A percentile compares a stretch with the other conserved stretches of the same genome.
These are phyloP conservation scores for Eulemur rubriventer DNA, from an alignment of 2,797 vertebrate genomes.

Conservation along the genomic window DNA sequence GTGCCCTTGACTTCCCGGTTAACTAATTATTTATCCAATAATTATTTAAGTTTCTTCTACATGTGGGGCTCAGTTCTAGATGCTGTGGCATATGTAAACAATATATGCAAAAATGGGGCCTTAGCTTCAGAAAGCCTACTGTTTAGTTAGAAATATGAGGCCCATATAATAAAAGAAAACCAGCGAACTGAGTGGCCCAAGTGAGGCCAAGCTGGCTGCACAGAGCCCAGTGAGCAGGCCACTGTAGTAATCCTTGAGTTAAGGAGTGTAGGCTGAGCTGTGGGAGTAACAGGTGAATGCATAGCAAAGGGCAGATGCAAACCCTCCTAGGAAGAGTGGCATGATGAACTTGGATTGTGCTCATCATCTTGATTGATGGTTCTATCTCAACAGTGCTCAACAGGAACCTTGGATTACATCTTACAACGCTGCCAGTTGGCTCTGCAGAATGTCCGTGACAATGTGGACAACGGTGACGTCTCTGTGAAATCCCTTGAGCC, in stretches of 20 bases:
- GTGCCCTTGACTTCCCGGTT: not conserved
- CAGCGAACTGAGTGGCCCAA: not conserved
- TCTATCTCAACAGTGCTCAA: constrained; percentile 89
- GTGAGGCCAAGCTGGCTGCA: not conserved
- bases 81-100: not conserved
- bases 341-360: not conserved
- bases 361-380: not conserved
- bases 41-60: not conserved
- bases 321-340: not conserved
- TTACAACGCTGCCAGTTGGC: constrained; percentile 90
- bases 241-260: not conserved
- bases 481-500: constrained; percentile 90
- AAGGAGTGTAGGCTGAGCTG: not conserved
- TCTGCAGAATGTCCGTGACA: constrained; percentile 90
- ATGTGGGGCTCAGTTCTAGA: not conserved
- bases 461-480: constrained; percentile 84
- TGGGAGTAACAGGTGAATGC: not conserved
- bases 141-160: not conserved
- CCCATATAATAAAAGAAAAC: not conserved
- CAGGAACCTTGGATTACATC: constrained; percentile 95
- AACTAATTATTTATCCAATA: not conserved
- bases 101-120: not conserved
- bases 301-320: not conserved
- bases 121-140: not conserved
- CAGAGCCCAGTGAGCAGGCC: not conserved